These are phyloP conservation scores for Agelaius tricolor DNA, from an alignment of 2,113 vertebrate genomes.

Conservation along the genomic window DNA sequence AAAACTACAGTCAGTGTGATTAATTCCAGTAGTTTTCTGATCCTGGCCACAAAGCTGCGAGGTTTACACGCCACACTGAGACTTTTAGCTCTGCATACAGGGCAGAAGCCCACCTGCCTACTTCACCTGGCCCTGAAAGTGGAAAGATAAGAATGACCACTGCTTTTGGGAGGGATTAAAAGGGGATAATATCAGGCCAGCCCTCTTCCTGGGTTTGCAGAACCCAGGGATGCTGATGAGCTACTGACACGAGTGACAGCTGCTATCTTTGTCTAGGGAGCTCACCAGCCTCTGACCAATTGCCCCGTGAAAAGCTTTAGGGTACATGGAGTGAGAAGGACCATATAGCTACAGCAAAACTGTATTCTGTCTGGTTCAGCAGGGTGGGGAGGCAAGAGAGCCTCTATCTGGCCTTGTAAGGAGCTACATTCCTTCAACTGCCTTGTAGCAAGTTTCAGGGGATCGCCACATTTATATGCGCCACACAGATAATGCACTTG, in stretches of 20 bases:
- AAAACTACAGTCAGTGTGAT: not conserved
- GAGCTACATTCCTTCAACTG: slow-evolving; percentile 33
- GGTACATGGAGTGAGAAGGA: rapidly evolving
- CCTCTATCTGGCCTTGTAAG: not conserved
- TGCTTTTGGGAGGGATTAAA: not conserved
- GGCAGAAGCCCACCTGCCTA: not conserved
- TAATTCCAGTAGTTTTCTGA: not conserved
- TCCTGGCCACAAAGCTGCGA: rapidly evolving
- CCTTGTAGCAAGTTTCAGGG: slow-evolving; percentile 22
- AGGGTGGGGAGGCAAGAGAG: not conserved
- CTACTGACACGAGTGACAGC: not conserved
- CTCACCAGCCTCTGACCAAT: not conserved
- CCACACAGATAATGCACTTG: slow-evolving; percentile 60
- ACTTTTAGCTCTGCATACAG: not conserved
- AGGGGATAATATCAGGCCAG: not conserved
- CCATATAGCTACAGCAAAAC: not conserved
- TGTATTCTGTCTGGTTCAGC: not conserved
- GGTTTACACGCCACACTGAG: rapidly evolving
- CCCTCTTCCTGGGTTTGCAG: not conserved
- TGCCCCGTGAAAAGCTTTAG: not conserved
- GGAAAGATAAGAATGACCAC: not conserved
- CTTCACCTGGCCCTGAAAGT: not conserved
- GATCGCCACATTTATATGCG: slow-evolving; percentile 39
- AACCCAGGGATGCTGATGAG: not conserved
- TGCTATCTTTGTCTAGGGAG: not conserved